A percentile compares a stretch with the other conserved stretches of the same genome.
These are phyloP conservation scores for Drosophila watanabei DNA, from an alignment of 1,140 invertebrate genomes.

Conservation along the genomic window DNA sequence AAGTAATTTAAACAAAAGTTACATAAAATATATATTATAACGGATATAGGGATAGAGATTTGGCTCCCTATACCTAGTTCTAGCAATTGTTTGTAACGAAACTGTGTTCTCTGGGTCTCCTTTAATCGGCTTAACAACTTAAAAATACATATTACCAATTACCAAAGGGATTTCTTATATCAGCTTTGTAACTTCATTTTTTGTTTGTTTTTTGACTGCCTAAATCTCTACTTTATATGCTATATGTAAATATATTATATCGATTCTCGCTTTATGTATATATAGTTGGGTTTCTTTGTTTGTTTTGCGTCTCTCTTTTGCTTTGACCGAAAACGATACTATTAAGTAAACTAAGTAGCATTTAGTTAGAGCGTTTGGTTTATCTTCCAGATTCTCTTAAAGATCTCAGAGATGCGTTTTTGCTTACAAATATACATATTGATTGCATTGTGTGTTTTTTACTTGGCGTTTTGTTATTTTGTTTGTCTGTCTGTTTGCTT, in stretches of 20 bases:
- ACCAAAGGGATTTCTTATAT: conserved; percentile 33
- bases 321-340: conserved; percentile 61
- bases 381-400: conserved; percentile 18
- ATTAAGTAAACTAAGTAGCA: conserved; percentile 55
- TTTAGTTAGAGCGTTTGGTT: conserved; percentile 35
- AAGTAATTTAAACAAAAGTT: conserved; percentile 38
- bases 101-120: conserved; percentile 11
- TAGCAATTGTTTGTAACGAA: conserved; percentile 23
- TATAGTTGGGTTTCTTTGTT: conserved; percentile 48
- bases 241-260: conserved; percentile 41
- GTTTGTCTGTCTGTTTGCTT: neutral
- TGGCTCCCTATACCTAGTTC: neutral
- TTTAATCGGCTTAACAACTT: conserved; percentile 52
- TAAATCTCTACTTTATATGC: conserved; percentile 25
- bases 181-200: conserved; percentile 39
- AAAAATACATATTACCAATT: conserved; percentile 36
- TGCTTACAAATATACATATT: conserved; percentile 33
- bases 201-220: conserved; percentile 26
- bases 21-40: conserved; percentile 27
- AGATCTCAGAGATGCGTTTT: conserved; percentile 2
- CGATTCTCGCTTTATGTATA: conserved; percentile 33
- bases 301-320: conserved; percentile 45
- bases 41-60: neutral
- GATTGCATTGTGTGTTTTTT: conserved; percentile 27
- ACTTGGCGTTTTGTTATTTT: conserved; percentile 15